Evolutionary conservation across 1,140 invertebrate genomes (phyloP).

Genomic region (Pseudomyrmex flavicornis): DNA sequence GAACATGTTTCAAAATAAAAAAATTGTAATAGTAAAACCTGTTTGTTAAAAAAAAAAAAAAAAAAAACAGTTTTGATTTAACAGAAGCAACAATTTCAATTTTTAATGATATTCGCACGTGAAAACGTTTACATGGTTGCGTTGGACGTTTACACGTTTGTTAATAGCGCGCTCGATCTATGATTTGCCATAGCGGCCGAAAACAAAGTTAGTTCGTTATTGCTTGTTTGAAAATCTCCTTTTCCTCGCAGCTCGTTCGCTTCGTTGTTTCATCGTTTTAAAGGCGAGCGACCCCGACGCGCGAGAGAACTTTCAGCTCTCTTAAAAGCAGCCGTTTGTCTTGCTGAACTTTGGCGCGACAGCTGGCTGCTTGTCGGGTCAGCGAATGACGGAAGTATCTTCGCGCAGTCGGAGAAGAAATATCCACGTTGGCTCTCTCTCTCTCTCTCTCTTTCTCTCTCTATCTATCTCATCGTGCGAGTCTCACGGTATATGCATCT

Average conservation of each 20-base stretch:
- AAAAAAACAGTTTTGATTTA: not conserved
- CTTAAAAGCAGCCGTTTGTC: conserved; percentile 62
- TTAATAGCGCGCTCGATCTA: conserved; percentile 11
- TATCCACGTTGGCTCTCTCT: conserved; percentile 18
- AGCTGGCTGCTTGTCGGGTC: conserved; percentile 59
- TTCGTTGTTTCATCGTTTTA: conserved; percentile 27
- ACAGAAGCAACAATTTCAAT: not conserved
- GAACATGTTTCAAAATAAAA: not conserved
- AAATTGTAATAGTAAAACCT: conserved; percentile 6
- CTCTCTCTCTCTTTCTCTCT: no score
- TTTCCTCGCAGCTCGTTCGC: conserved; percentile 14
- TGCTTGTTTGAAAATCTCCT: conserved; percentile 35
- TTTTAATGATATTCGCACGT: not conserved
- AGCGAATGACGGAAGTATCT: conserved; percentile 46
- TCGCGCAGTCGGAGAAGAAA: not conserved
- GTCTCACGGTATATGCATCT: conserved; percentile 37
- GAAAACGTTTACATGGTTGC: not conserved
- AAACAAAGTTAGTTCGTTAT: conserved; percentile 2
- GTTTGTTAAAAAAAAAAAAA: not conserved
- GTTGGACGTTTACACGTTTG: not conserved
- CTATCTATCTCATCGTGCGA: conserved; percentile 1
- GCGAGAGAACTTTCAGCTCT: conserved; percentile 39
- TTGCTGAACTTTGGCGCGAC: conserved; percentile 56
- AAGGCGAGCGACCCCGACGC: conserved; percentile 7
- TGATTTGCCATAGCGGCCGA: not conserved